Conservation (phyloP, 2,797 vertebrate species). For the Spinibarbus caldwelli region DNA sequence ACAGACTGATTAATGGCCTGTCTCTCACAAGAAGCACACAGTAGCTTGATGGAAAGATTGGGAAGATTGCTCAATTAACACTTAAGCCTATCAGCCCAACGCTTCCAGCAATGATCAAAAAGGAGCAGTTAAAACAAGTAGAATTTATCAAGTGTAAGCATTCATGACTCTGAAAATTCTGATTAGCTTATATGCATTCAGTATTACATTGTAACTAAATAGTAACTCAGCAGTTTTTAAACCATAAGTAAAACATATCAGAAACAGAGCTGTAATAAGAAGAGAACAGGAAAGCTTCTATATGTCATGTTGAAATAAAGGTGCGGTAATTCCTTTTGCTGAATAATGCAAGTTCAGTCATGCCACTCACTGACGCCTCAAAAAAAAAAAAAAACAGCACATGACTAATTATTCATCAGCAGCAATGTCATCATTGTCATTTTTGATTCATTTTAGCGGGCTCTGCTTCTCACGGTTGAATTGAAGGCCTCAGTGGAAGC, state of each 20-base stretch:
- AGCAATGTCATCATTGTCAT: not conserved
- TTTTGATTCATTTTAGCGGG: not conserved
- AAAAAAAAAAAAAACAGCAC: constrained; percentile 26
- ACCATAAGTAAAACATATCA: not conserved
- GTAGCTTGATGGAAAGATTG: not conserved
- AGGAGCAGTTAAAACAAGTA: not conserved
- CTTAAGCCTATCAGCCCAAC: not conserved
- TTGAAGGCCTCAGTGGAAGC: too few species aligned
- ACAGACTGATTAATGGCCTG: constrained; percentile 7
- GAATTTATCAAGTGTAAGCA: not conserved
- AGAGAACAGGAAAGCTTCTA: not conserved
- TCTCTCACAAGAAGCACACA: not conserved
- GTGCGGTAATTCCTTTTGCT: not conserved
- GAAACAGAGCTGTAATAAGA: too few species aligned
- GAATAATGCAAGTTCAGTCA: constrained; percentile 12
- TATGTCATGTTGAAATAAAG: not conserved
- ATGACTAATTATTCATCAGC: constrained; percentile 22
- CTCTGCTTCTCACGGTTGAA: not conserved
- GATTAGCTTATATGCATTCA: not conserved
- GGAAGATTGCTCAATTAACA: not conserved
- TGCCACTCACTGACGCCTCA: too few species aligned
- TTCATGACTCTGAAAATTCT: not conserved
- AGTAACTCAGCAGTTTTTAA: not conserved
- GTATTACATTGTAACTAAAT: not conserved
- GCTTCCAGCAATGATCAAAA: constrained; percentile 5